A percentile compares a stretch with the other conserved stretches of the same genome.
Evolutionary conservation across 2,888 invertebrate species (phyloP).

Genomic region (Caenorhabditis afra): DNA sequence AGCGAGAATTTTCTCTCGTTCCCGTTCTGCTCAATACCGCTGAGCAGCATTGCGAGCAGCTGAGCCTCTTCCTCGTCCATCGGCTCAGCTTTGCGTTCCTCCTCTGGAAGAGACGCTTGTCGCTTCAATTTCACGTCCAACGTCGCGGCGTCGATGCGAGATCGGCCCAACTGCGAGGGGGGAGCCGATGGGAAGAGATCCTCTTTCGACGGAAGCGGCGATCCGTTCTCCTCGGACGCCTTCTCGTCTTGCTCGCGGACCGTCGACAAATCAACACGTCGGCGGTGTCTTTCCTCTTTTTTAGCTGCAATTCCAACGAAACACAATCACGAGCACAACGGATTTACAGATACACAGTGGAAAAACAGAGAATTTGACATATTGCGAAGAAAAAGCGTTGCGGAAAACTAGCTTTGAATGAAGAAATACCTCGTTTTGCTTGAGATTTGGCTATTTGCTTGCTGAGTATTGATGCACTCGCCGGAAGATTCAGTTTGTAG

Average conservation of each 20-base stretch:
- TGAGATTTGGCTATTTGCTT: slow-evolving; percentile 59
- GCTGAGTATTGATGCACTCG: slow-evolving; percentile 53
- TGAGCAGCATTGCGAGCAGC: slow-evolving; percentile 49
- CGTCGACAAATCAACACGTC: slow-evolving; percentile 47
- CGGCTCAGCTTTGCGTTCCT: slow-evolving; percentile 41
- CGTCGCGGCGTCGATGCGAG: slow-evolving; percentile 46
- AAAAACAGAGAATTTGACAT: too few relatives aligned
- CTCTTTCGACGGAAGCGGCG: neutral
- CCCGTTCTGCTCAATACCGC: slow-evolving; percentile 35
- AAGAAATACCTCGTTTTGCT: slow-evolving; percentile 53
- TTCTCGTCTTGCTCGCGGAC: slow-evolving; percentile 57
- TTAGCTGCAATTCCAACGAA: slow-evolving; percentile 43
- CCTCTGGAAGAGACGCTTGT: slow-evolving; percentile 40
- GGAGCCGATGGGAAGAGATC: slow-evolving; percentile 17
- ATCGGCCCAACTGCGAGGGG: slow-evolving; percentile 28
- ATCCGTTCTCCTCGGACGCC: slow-evolving; percentile 30
- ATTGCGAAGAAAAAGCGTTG: neutral
- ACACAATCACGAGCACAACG: slow-evolving; percentile 28
- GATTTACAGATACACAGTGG: neutral
- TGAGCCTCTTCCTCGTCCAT: slow-evolving; percentile 56
- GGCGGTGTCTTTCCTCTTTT: slow-evolving; percentile 41
- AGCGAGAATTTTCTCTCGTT: neutral
- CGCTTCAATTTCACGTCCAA: slow-evolving; percentile 34
- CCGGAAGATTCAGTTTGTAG: slow-evolving; percentile 51
- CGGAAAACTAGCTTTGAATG: too few relatives aligned